A percentile compares a stretch with the other conserved stretches of the same genome.
phyloP scores from a whole-genome alignment of 2,888 invertebrate species.

The Idaea dimidiata region DNA sequence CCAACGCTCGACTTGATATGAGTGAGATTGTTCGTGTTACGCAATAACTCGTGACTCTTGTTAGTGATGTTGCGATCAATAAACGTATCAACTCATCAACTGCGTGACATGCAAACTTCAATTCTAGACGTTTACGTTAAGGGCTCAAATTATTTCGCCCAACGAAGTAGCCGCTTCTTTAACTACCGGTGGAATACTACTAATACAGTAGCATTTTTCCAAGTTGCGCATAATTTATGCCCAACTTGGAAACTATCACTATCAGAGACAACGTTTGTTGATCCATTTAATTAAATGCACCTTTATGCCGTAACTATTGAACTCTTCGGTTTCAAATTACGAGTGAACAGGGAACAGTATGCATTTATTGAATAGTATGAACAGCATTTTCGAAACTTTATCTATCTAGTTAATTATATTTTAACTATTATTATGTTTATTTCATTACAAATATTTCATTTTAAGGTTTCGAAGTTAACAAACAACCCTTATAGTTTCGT shows the following conservation, averaged over 20 bases:
- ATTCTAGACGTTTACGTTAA: conserved; percentile 38
- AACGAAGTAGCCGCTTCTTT: conserved; percentile 10
- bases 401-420: too few relatives aligned
- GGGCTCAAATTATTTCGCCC: conserved; percentile 35
- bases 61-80: conserved; percentile 53
- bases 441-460: too few relatives aligned
- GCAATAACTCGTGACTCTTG: conserved; percentile 78
- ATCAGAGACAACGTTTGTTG: conserved; percentile 37
- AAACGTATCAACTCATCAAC: conserved; percentile 54
- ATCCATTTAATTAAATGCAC: conserved; percentile 32
- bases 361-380: too few relatives aligned
- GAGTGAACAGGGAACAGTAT: too few relatives aligned
- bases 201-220: conserved; percentile 56
- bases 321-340: too few relatives aligned
- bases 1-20: conserved; percentile 54
- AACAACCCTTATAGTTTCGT: too few relatives aligned
- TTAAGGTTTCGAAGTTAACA: too few relatives aligned
- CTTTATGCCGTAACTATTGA: conserved; percentile 1
- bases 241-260: too few relatives aligned
- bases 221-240: conserved; percentile 49
- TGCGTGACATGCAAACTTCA: conserved; percentile 37
- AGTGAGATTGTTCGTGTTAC: conserved; percentile 67
- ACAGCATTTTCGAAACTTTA: too few relatives aligned
- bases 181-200: neutral
- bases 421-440: too few relatives aligned